A percentile compares a stretch with the other conserved stretches of the same genome.
Evolutionary conservation across 2,888 invertebrate genomes (phyloP).

Genomic region (Nematopogon swammerdamellus): DNA sequence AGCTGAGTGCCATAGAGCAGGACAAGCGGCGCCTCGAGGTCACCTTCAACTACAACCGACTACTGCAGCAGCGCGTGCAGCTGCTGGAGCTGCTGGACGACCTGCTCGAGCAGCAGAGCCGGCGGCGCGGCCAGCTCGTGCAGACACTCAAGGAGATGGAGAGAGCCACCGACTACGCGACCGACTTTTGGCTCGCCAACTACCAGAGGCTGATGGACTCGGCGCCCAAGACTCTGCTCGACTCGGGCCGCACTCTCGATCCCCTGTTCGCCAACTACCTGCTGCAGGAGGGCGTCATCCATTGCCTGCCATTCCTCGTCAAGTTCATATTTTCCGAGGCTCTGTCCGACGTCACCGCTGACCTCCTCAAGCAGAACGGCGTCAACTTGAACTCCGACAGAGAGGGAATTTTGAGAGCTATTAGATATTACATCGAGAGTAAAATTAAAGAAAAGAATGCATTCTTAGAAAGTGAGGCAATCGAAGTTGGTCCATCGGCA

Average conservation of each 20-base stretch:
- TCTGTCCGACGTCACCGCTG: slow-evolving; percentile 48
- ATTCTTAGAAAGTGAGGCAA: slow-evolving; percentile 12
- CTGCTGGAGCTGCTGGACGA: slow-evolving; percentile 65
- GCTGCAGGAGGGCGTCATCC: slow-evolving; percentile 68
- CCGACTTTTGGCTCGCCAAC: slow-evolving; percentile 74
- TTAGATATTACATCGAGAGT: slow-evolving; percentile 53
- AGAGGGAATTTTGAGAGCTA: slow-evolving; percentile 59
- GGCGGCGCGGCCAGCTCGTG: slow-evolving; percentile 62
- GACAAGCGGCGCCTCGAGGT: slow-evolving; percentile 66
- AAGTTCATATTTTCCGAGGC: slow-evolving; percentile 54
- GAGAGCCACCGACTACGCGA: slow-evolving; percentile 39
- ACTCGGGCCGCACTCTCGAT: slow-evolving; percentile 61
- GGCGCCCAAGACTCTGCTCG: slow-evolving; percentile 64
- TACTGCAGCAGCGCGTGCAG: slow-evolving; percentile 64
- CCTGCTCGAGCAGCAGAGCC: slow-evolving; percentile 65
- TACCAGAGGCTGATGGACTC: slow-evolving; percentile 80
- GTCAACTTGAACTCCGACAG: slow-evolving; percentile 56
- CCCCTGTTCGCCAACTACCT: slow-evolving; percentile 66
- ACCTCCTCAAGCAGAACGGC: slow-evolving; percentile 57
- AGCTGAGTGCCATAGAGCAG: slow-evolving; percentile 69
- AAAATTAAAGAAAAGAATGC: slow-evolving; percentile 25
- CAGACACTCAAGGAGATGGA: slow-evolving; percentile 73
- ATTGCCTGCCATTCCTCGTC: slow-evolving; percentile 72
- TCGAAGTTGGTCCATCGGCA: slow-evolving; percentile 4
- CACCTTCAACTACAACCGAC: slow-evolving; percentile 66